Evolutionary conservation across 2,888 invertebrate genomes (phyloP), one percentile per base, ranked within the genome.

Genomic region (Drosophila vallismaia): DNA sequence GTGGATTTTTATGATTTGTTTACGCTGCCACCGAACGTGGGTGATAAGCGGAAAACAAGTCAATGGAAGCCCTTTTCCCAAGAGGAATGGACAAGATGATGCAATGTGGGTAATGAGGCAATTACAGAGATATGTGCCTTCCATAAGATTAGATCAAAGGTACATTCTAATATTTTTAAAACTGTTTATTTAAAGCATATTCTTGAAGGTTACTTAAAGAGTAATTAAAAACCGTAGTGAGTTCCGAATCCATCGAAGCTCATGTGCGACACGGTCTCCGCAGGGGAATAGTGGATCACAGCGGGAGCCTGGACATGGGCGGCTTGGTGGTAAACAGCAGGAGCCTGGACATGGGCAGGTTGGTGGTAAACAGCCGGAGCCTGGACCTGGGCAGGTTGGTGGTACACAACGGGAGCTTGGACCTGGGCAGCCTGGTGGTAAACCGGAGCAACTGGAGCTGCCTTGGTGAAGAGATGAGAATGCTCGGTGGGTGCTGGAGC

Each of bases 231-330:
- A 79, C 93, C 94, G 91, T 94, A 95, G 76, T 93, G 93, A 75
- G 94, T 93, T 76, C 94, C 94, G 62, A 94, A 92, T 68, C 94
- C 94, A 76, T 92, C 93, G 92, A 94, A 95, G 78, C 93, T 92
- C 71, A 94, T 93, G 89, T 95, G 94, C 66, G 95, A 93, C 42
- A 94, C 94, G 63, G 93, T 93, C 75, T 94, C 93, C 38, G 94
- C 93, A 42, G 94, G 94, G 31, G 92, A 74, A 89, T 93, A 82
- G 85, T 91, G 81, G 75, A 94, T 85, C 50, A 90, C 78, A 7
- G 63, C 71, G 2, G 36, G 26, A 19, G 19, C 19, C 19, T 19
- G 9, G 2, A 48, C 28, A 9, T 62, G 57, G 12, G 71, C 53
- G 2, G 73, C 58, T 1, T 67, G 75, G 4, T 56, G 88, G 28